A percentile compares a stretch with the other conserved stretches of the same genome.
Evolutionary conservation across 1,140 invertebrate species (phyloP).

Genomic region (Hyles vespertilio): DNA sequence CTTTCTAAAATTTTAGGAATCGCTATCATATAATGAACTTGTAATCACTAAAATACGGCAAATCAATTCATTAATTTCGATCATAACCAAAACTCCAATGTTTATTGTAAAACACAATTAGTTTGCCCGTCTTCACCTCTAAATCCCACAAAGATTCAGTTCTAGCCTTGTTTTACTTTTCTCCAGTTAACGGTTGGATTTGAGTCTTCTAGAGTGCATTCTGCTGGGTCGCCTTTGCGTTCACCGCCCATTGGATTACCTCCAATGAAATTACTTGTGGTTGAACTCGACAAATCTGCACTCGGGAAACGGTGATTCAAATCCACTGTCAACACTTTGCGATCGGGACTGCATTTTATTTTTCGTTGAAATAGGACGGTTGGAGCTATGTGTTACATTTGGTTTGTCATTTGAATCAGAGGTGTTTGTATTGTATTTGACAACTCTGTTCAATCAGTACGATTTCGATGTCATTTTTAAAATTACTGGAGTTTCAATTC

Average conservation of each 20-base stretch:
- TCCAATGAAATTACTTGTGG: constrained; percentile 20
- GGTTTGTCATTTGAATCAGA: neutral
- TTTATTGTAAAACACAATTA: too few relatives aligned
- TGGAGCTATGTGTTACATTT: neutral
- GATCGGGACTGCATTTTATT: neutral
- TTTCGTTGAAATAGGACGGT: too few relatives aligned
- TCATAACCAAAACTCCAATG: too few relatives aligned
- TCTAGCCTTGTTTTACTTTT: constrained; percentile 18
- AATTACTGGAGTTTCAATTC: neutral
- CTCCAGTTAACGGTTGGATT: constrained; percentile 11
- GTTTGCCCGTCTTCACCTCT: too few relatives aligned
- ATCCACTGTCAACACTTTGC: too few relatives aligned
- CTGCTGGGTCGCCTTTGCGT: constrained; percentile 10
- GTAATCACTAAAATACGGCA: too few relatives aligned
- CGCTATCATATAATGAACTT: too few relatives aligned
- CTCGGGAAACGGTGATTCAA: neutral
- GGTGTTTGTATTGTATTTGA: neutral
- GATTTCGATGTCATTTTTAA: neutral
- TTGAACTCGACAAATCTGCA: constrained; percentile 10
- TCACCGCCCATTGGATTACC: constrained; percentile 19
- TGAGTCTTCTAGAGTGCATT: constrained; percentile 22
- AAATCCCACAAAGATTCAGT: constrained; percentile 3
- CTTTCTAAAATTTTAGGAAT: too few relatives aligned
- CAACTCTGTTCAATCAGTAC: neutral
- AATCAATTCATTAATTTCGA: too few relatives aligned